A percentile compares a stretch with the other conserved stretches of the same genome.
phyloP scores from a whole-genome alignment of 2,113 vertebrate genomes.

The Climacteris rufus region DNA sequence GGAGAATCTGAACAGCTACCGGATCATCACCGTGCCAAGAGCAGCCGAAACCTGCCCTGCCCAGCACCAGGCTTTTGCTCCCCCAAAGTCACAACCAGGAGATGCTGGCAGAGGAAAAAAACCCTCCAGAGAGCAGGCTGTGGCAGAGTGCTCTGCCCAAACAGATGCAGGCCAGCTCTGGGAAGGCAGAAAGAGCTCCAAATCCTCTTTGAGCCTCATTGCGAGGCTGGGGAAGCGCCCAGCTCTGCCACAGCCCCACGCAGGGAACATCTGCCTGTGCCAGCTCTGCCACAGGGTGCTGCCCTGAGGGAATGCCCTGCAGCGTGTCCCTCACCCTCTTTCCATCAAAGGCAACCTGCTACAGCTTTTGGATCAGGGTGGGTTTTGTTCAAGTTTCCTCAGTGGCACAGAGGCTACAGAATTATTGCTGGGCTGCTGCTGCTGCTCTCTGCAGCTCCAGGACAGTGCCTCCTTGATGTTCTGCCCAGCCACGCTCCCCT shows the following conservation, averaged over 20 bases:
- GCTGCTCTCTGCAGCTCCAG: background rate
- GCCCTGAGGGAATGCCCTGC: fast-evolving
- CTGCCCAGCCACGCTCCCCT: background rate
- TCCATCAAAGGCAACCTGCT: background rate
- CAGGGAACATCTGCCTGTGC: background rate
- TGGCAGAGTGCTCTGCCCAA: background rate
- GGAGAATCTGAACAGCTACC: background rate
- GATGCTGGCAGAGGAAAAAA: background rate
- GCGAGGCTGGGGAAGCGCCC: background rate
- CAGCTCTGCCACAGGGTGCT: background rate
- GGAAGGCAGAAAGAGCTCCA: background rate
- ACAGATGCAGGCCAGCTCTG: background rate
- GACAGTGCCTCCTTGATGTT: fast-evolving
- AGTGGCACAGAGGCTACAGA: background rate
- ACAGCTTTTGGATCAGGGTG: background rate
- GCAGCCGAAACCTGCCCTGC: background rate
- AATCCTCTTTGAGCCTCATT: background rate
- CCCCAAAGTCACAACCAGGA: background rate
- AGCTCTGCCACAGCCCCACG: background rate
- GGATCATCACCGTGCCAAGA: fast-evolving
- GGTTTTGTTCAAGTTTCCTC: background rate
- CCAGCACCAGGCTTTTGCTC: fast-evolving
- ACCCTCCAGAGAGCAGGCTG: background rate
- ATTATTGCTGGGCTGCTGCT: background rate
- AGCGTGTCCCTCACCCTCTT: background rate